phyloP scores from a whole-genome alignment of 1,140 invertebrate species.

The Papilio machaon region DNA sequence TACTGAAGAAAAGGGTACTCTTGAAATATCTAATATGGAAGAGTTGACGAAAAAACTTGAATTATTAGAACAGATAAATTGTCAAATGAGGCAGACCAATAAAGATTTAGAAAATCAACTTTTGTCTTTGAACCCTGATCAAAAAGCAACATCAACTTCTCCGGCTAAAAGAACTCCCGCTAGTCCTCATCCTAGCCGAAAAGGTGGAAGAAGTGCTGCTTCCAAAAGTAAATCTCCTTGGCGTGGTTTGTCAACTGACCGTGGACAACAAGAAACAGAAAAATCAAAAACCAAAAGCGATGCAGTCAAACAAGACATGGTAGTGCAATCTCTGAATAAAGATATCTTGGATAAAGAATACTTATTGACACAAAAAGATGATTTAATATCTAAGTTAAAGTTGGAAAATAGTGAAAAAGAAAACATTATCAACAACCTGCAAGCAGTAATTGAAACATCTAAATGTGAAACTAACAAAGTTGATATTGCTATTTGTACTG shows the following conservation, averaged over 20 bases:
- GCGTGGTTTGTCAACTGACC: slow-evolving; percentile 70
- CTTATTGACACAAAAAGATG: slow-evolving; percentile 70
- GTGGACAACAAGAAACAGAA: slow-evolving; percentile 63
- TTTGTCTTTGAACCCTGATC: slow-evolving; percentile 56
- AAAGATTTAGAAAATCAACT: slow-evolving; percentile 83
- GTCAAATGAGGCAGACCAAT: slow-evolving; percentile 80
- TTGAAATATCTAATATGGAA: slow-evolving; percentile 78
- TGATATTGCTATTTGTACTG: slow-evolving; percentile 55
- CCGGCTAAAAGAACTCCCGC: slow-evolving; percentile 69
- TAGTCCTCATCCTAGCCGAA: slow-evolving; percentile 66
- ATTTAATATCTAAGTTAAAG: slow-evolving; percentile 60
- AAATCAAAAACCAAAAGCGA: slow-evolving; percentile 68
- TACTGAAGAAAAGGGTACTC: slow-evolving; percentile 76
- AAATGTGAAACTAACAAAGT: slow-evolving; percentile 45
- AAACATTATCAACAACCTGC: slow-evolving; percentile 52
- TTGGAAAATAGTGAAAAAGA: slow-evolving; percentile 55
- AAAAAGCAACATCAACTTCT: slow-evolving; percentile 54
- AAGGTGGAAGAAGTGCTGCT: slow-evolving; percentile 67
- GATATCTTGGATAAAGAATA: slow-evolving; percentile 80
- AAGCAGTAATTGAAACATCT: slow-evolving; percentile 43
- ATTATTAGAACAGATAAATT: slow-evolving; percentile 81
- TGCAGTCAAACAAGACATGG: slow-evolving; percentile 62
- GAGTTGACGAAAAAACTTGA: slow-evolving; percentile 78
- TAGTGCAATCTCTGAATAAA: slow-evolving; percentile 78
- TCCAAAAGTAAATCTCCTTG: slow-evolving; percentile 73